Evolutionary conservation across 1,140 invertebrate species (phyloP).

Genomic region (Tachypleus tridentatus): DNA sequence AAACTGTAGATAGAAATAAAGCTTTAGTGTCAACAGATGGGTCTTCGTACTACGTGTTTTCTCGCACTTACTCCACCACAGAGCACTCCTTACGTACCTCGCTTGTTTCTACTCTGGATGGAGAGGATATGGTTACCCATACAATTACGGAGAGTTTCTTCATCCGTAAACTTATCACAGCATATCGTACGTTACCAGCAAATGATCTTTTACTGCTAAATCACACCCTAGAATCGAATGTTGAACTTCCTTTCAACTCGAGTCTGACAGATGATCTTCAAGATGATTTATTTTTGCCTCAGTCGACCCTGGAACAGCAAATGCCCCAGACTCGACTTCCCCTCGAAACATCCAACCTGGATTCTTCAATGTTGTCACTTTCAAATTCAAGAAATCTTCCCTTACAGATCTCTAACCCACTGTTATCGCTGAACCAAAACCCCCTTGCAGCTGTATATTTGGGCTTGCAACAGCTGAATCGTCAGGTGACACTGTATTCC

Average conservation of each 20-base stretch:
- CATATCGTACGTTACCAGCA: slow-evolving; percentile 24
- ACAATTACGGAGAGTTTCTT: slow-evolving; percentile 28
- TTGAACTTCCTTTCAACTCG: too few species aligned
- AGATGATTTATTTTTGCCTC: too few species aligned
- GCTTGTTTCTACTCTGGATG: slow-evolving; percentile 26
- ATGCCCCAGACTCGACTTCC: too few species aligned
- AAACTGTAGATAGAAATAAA: slow-evolving; percentile 7
- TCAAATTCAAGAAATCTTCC: too few species aligned
- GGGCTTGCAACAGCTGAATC: slow-evolving; percentile 19
- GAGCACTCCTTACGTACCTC: slow-evolving; percentile 24
- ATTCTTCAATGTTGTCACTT: too few species aligned
- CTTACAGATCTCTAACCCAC: slow-evolving; percentile 10
- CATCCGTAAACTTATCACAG: slow-evolving; percentile 28
- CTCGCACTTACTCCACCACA: slow-evolving; percentile 27
- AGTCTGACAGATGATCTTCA: too few species aligned
- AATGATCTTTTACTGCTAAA: slow-evolving; percentile 19
- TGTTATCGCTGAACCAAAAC: slow-evolving; percentile 15
- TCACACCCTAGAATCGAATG: slow-evolving; percentile 29
- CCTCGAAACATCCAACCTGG: too few species aligned
- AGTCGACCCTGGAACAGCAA: too few species aligned
- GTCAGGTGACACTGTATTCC: slow-evolving; percentile 19
- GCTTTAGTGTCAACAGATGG: slow-evolving; percentile 4
- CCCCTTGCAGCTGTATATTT: slow-evolving; percentile 18
- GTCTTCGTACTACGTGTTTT: slow-evolving; percentile 20
- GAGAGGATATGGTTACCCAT: slow-evolving; percentile 21